Conservation (phyloP, 2,113 vertebrate genomes). For the Pygoscelis antarcticus region DNA sequence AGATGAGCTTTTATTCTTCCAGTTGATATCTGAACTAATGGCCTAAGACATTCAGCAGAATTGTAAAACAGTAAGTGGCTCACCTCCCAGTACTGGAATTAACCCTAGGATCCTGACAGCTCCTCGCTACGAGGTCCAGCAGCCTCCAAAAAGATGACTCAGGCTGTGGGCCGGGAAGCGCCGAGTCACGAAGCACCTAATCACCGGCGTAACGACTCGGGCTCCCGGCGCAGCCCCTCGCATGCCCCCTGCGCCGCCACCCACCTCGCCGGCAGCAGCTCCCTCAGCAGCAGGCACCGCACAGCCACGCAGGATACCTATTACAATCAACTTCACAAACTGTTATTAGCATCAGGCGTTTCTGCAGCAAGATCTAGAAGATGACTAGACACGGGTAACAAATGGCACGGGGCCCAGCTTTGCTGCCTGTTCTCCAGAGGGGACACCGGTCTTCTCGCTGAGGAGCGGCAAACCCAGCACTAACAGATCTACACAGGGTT, state of each 20-base stretch:
- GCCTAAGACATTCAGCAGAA: slow-evolving; percentile 12
- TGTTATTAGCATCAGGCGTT: background rate
- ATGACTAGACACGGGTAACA: background rate
- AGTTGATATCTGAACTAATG: slow-evolving; percentile 32
- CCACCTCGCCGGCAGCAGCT: background rate
- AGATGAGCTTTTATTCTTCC: slow-evolving; percentile 7
- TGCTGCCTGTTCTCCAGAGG: background rate
- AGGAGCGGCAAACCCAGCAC: background rate
- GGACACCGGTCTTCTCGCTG: background rate
- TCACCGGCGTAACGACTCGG: accelerated
- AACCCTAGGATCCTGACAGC: background rate
- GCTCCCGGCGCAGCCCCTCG: accelerated
- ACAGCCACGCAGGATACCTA: background rate
- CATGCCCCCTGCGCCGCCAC: background rate
- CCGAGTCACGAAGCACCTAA: background rate
- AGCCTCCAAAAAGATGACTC: background rate
- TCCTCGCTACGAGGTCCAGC: background rate
- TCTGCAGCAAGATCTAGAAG: background rate
- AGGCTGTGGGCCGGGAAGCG: background rate
- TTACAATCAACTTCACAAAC: background rate
- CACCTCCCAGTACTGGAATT: slow-evolving; percentile 8
- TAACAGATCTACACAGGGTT: background rate
- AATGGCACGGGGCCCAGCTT: accelerated
- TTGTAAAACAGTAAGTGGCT: background rate
- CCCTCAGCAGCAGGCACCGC: background rate